Conservation (phyloP, 2,888 invertebrate species). For the Amorpha juglandis region DNA sequence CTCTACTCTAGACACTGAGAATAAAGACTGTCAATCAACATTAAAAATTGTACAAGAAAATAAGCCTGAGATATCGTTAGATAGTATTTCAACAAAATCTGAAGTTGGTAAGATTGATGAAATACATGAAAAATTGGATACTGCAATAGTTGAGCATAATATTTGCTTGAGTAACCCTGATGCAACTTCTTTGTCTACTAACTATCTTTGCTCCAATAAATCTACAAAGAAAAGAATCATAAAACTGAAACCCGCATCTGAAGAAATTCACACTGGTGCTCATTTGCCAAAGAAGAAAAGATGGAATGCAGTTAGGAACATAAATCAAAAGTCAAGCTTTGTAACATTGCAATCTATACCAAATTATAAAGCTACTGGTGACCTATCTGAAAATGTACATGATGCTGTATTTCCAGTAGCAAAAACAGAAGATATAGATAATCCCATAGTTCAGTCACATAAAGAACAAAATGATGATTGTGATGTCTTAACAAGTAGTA, state of each 20-base stretch:
- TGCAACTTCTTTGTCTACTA: not conserved
- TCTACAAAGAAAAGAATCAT: slow-evolving; percentile 21
- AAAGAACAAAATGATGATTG: not conserved
- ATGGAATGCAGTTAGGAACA: slow-evolving; percentile 22
- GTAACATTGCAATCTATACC: not conserved
- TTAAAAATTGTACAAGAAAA: not conserved
- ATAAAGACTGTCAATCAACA: not conserved
- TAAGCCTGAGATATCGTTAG: not conserved
- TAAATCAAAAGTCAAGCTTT: no score
- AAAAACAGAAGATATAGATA: not conserved
- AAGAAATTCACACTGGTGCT: not conserved
- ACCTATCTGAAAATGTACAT: not conserved
- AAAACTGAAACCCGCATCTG: slow-evolving; percentile 21
- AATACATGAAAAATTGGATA: not conserved
- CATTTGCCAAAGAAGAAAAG: not conserved
- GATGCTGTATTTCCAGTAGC: not conserved
- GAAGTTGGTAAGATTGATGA: not conserved
- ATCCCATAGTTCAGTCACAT: not conserved
- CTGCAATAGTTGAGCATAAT: not conserved
- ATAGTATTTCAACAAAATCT: not conserved
- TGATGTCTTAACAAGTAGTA: not conserved
- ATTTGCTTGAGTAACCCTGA: not conserved
- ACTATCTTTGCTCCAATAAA: not conserved
- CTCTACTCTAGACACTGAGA: not conserved
- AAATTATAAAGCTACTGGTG: not conserved